phyloP scores from a whole-genome alignment of 2,888 invertebrate species.

The Prenolepis imparis region DNA sequence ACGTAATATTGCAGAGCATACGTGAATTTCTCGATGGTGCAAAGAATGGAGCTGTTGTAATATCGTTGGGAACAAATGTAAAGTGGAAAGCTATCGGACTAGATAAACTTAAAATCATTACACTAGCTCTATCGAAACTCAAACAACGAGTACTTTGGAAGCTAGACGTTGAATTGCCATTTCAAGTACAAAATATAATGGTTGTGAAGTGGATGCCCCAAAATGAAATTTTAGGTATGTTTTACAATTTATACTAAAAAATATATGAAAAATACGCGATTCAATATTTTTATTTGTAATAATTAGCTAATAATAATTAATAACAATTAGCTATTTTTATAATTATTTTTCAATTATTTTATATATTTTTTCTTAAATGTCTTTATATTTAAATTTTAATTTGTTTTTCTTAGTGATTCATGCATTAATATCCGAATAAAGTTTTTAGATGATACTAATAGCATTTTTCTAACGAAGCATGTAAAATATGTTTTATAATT shows the following conservation, averaged over 20 bases:
- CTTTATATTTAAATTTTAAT: not conserved
- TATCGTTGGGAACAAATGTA: conserved; percentile 34
- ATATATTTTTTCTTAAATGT: not conserved
- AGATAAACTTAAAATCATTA: not conserved
- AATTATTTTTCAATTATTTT: too few species aligned
- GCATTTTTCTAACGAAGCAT: too few species aligned
- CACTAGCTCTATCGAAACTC: conserved; percentile 30
- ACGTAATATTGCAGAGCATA: not conserved
- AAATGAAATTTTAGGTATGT: conserved; percentile 36
- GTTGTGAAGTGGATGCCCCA: conserved; percentile 20
- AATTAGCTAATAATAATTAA: not conserved
- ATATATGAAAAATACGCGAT: not conserved
- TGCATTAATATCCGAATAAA: not conserved
- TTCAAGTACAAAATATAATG: conserved; percentile 22
- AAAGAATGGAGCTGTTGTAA: not conserved
- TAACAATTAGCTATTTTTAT: not conserved
- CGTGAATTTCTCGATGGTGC: conserved; percentile 32
- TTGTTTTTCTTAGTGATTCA: not conserved
- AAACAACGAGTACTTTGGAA: conserved; percentile 69
- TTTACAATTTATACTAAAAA: not conserved
- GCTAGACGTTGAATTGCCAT: conserved; percentile 44
- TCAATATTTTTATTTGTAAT: not conserved
- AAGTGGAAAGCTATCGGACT: conserved; percentile 2
- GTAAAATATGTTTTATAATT: not conserved
- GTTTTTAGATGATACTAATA: not conserved